Evolutionary conservation across 2,113 vertebrate genomes (phyloP).

Genomic region (Corythaixoides concolor): DNA sequence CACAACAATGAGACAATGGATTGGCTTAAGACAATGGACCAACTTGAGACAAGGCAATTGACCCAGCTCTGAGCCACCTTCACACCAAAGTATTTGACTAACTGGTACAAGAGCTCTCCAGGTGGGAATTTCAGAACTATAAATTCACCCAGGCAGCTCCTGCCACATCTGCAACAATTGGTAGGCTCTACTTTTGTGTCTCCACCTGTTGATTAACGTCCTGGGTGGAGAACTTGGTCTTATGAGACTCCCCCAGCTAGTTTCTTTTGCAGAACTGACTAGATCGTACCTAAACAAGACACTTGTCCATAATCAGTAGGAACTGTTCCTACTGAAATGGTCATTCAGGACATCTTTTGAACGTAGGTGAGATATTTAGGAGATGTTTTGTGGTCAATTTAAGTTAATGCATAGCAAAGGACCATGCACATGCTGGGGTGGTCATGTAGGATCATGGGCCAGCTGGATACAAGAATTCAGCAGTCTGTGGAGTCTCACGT

Average conservation of each 20-base stretch:
- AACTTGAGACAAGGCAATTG: not conserved
- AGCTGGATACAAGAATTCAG: not conserved
- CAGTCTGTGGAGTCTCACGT: not conserved
- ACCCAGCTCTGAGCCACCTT: not conserved
- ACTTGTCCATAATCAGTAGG: not conserved
- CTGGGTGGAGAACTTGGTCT: not conserved
- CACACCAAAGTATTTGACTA: not conserved
- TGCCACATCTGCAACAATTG: not conserved
- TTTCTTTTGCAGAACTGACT: not conserved
- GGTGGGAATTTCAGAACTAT: not conserved
- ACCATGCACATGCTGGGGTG: not conserved
- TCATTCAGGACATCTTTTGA: not conserved
- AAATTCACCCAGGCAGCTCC: not conserved
- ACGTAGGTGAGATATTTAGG: not conserved
- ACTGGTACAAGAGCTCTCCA: not conserved
- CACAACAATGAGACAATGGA: not conserved
- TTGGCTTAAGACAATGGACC: not conserved
- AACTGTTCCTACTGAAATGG: not conserved
- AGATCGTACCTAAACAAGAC: not conserved
- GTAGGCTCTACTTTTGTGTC: not conserved
- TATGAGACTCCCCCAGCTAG: not conserved
- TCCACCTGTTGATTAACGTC: not conserved
- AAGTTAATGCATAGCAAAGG: not conserved
- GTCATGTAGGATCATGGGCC: not conserved
- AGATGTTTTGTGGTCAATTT: not conserved